Evolutionary conservation across 2,113 vertebrate species (phyloP), one percentile per base, ranked within the genome.

Genomic region (Numida meleagris): DNA sequence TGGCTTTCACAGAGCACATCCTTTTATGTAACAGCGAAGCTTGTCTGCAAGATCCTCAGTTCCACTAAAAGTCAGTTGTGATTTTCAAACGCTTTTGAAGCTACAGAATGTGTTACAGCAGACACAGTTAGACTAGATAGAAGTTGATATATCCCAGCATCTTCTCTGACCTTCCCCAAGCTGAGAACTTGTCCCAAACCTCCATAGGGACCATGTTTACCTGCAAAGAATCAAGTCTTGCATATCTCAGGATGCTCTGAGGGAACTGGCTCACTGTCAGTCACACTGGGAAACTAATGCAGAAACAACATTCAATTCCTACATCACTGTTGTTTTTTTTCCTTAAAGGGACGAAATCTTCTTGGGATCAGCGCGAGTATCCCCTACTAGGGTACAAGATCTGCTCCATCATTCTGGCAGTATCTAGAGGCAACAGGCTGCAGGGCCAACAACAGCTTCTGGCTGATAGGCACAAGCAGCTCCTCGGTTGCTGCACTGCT

Each of bases 211-310:
- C 77, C 71, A 9, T 51, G 65, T 82, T 90, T 88, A 40, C 2
- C 3, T 4, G 4, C 59, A 42, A 72, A 68, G 70, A 31, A 18
- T 68, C 59, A 55, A 46, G 62, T 27, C 70, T 63, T 48, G 66
- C 84, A 21, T 94, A 31, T 68, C 62, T 87, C 31, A 31, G 81
- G 67, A 68, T 70, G 82, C 87, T 94, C 3, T 0, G 71, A 76
- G 82, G 78, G 67, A 93, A 34, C 72, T 94, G 95, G 87, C 89
- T 95, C 43, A 0, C 71, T 91, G 48, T 89, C 91, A 95, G 1
- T 53, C 82, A 72, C 0, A 0, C 85, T 62, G 73, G 67, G 84
- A 65, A 73, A 53, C 7, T n/a, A n/a, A n/a, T n/a, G n/a, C n/a
- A n/a, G n/a, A n/a, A n/a, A n/a, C n/a, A n/a, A n/a, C n/a, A n/a